A percentile compares a stretch with the other conserved stretches of the same genome.
Evolutionary conservation across 2,888 invertebrate genomes (phyloP).

Genomic region (Drosophila demipolita): DNA sequence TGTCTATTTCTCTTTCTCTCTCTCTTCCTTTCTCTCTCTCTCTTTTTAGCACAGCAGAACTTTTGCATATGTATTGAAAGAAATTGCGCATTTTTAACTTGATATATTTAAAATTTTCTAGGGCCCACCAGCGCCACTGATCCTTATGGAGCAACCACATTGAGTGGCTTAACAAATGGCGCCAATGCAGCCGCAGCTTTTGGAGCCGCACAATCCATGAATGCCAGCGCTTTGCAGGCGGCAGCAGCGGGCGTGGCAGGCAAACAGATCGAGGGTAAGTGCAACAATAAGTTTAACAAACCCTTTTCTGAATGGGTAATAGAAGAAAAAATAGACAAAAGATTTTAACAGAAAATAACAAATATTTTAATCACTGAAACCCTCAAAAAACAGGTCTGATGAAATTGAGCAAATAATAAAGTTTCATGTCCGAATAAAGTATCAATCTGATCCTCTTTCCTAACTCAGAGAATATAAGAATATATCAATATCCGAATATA

Average conservation of each 20-base stretch:
- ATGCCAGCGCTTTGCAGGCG: constrained; percentile 88
- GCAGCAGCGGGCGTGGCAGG: constrained; percentile 92
- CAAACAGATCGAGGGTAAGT: constrained; percentile 95
- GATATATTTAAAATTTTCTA: constrained; percentile 63
- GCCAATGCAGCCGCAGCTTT: constrained; percentile 75
- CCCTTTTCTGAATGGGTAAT: neutral
- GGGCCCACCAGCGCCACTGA: constrained; percentile 87
- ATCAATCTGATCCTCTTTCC: neutral
- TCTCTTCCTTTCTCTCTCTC: neutral
- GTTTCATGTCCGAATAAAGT: neutral
- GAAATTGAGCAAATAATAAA: neutral
- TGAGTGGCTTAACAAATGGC: constrained; percentile 85
- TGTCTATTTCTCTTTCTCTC: constrained; percentile 4
- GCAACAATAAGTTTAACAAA: neutral
- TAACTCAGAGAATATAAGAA: neutral
- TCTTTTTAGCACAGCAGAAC: constrained; percentile 8
- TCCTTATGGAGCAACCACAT: constrained; percentile 85
- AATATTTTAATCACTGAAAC: no score
- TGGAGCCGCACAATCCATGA: constrained; percentile 86
- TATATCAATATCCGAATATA: no score
- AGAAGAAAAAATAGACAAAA: neutral
- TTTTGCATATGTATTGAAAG: constrained; percentile 1
- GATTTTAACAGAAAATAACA: no score
- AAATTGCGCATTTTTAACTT: neutral
- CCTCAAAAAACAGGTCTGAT: no score